A percentile compares a stretch with the other conserved stretches of the same genome.
Evolutionary conservation across 2,113 vertebrate genomes (phyloP).

Genomic region (Gracilinanus agilis): DNA sequence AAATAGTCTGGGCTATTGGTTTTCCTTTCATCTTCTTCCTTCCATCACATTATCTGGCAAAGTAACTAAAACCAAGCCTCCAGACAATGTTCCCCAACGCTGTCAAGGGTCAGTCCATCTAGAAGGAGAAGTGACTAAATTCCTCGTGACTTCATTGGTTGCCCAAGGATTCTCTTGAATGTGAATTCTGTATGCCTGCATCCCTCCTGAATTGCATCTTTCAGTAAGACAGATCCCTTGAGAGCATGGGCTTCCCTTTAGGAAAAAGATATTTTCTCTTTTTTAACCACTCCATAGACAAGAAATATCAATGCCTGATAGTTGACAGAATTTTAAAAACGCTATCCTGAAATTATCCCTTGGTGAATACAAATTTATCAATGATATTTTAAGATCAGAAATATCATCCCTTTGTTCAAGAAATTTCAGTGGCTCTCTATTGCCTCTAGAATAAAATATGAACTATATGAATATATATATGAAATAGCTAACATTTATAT

Average conservation of each 20-base stretch:
- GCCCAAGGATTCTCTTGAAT: not conserved
- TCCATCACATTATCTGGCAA: not conserved
- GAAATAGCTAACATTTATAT: not conserved
- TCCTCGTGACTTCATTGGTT: not conserved
- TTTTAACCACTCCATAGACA: not conserved
- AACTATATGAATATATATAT: too few species aligned
- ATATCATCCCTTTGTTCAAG: not conserved
- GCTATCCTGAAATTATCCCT: not conserved
- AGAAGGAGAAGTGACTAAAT: not conserved
- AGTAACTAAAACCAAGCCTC: not conserved
- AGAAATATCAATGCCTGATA: not conserved
- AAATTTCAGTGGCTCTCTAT: not conserved
- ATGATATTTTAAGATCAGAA: not conserved
- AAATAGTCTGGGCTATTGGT: not conserved
- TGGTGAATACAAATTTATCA: not conserved
- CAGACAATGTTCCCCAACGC: not conserved
- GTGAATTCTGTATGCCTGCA: not conserved
- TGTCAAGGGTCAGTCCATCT: not conserved
- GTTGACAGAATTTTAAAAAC: not conserved
- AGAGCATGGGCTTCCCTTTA: not conserved
- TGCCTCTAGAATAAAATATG: not conserved
- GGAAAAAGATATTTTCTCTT: not conserved
- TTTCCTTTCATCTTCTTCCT: not conserved
- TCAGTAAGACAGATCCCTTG: not conserved
- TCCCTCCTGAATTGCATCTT: not conserved